Percentiles rank a stretch among this genome's conserved stretches.
phyloP scores from a whole-genome alignment of 2,797 vertebrate species.

The Propithecus deckenii region DNA sequence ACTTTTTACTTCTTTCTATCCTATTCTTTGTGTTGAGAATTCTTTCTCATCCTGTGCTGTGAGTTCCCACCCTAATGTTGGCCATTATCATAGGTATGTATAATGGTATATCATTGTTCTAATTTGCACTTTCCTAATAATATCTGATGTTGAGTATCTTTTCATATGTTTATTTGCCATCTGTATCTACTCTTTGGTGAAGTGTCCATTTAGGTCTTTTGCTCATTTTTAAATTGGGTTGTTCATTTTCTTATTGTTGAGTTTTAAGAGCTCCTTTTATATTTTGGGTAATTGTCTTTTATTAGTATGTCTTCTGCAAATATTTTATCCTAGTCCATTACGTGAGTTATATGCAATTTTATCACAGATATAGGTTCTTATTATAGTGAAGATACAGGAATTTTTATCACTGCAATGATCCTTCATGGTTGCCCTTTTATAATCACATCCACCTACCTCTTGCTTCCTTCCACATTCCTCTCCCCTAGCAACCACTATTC shows the following conservation, averaged over 20 bases:
- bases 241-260: background rate
- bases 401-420: background rate
- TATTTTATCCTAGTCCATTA: background rate
- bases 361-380: background rate
- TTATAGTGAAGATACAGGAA: background rate
- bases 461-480: background rate
- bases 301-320: background rate
- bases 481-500: background rate
- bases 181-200: background rate
- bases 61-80: background rate
- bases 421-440: background rate
- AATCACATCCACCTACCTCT: background rate
- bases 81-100: background rate
- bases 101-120: background rate
- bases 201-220: background rate
- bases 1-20: too few relatives aligned
- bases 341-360: background rate
- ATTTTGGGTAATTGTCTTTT: background rate
- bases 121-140: background rate
- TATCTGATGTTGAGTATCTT: background rate
- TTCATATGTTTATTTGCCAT: background rate
- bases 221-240: background rate
- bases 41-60: too few relatives aligned
- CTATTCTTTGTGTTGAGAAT: too few relatives aligned
- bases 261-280: background rate